Evolutionary conservation across 2,113 vertebrate species (phyloP), one percentile per base, ranked within the genome.

Genomic region (Dipodomys stephensi): DNA sequence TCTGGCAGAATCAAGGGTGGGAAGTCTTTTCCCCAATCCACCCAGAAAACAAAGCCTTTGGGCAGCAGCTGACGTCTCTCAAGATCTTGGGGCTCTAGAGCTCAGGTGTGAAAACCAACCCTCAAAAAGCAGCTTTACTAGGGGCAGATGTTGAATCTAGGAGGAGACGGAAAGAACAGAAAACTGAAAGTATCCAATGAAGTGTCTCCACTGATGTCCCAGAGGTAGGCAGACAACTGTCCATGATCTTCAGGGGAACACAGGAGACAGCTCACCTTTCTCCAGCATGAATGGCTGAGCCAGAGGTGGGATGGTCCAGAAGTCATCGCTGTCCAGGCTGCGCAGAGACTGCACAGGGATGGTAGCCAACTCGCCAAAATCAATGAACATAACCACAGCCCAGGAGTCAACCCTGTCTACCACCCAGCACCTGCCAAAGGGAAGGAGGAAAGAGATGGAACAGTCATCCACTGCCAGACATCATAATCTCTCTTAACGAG

Each of bases 211-310:
- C 25, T 0, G 19, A 62, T 15, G 49, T 18, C 60, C 84, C 6
- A 2, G 68, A 67, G 8, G 57, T 12, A 0, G 2, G 1, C 60
- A 10, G 16, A 13, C 25, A 10, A 20, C 73, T 4, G 4, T 18
- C 79, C 39, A 60, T 12, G 39, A 71, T 27, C n/a, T 46, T n/a
- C 32, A 8, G 20, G 15, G 44, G 53, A 65, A 67, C 28, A 30
- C 0, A 19, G 49, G 39, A 28, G 69, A 16, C 0, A 0, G 5
- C 74, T 82, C 72, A 84, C 96, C 90, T 92, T 92, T 84, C 49
- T 95, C 74, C 65, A 96, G 77, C 64, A 94, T 3, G 73, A 96
- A 97, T 0, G 96, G 96, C 87, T 96, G 96, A 19, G 96, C 92
- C 92, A 94, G 71, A 0, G 92, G 96, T 3, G 78, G 72, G 4